These are phyloP conservation scores for Drosophila ercepeae DNA, from an alignment of 1,140 invertebrate species.

Conservation along the genomic window DNA sequence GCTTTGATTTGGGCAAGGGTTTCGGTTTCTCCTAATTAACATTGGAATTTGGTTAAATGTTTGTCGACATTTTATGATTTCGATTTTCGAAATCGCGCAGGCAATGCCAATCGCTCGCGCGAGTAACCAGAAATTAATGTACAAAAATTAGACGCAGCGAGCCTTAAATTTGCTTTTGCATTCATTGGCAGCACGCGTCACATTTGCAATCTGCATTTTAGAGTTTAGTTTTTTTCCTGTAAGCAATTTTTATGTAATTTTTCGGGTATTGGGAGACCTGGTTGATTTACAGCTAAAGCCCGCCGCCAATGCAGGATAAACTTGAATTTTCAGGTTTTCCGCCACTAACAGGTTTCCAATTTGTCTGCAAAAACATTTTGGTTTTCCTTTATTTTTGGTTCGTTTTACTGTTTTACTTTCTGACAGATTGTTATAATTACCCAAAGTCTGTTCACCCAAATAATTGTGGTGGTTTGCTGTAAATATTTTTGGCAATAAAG, in stretches of 20 bases:
- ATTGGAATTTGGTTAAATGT: conserved; percentile 59
- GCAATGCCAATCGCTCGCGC: background rate
- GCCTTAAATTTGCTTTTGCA: conserved; percentile 50
- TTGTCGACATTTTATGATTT: conserved; percentile 16
- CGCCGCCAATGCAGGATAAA: conserved; percentile 59
- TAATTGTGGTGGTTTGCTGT: conserved; percentile 23
- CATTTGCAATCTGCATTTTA: conserved; percentile 24
- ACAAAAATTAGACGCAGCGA: conserved; percentile 1
- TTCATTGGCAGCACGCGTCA: conserved; percentile 54
- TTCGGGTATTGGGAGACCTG: conserved; percentile 20
- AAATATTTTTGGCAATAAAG: conserved; percentile 10
- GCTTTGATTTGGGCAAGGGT: conserved; percentile 38
- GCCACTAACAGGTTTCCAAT: conserved; percentile 54
- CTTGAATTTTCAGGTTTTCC: conserved; percentile 72
- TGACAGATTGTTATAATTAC: conserved; percentile 44
- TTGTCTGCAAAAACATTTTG: conserved; percentile 31
- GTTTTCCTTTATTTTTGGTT: conserved; percentile 33
- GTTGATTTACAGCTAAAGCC: conserved; percentile 33
- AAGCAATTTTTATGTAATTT: conserved; percentile 50
- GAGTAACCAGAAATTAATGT: background rate
- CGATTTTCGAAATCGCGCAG: conserved; percentile 28
- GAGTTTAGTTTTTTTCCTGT: conserved; percentile 29
- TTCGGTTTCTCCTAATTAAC: conserved; percentile 61
- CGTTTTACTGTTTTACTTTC: conserved; percentile 8
- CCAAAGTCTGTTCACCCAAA: conserved; percentile 12